Evolutionary conservation across 2,113 vertebrate genomes (phyloP), one percentile per base, ranked within the genome.

Genomic region (Typhlomys cinereus): DNA sequence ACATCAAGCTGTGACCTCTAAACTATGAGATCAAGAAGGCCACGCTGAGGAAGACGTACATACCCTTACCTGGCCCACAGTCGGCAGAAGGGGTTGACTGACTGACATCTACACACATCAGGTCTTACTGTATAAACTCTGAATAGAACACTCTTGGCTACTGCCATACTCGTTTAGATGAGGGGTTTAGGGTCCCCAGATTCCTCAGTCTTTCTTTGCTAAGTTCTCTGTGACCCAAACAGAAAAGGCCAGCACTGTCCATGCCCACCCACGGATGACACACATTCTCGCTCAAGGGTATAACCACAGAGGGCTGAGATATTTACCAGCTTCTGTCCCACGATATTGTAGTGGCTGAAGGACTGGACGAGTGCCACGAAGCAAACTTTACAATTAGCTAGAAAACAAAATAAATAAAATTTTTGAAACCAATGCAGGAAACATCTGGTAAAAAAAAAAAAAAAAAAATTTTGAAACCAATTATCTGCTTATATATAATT

Each of bases 281-380:
- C 54, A 69, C 20, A 21, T 14, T 81, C 59, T 29, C 61, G 29
- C 44, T 41, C 54, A n/a, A 36, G 34, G 21, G 25, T 59, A n/a
- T 34, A n/a, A 36, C 11, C n/a, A 34, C 5, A 1, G 69, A 71
- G 27, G 0, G 2, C 41, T 44, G 12, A 62, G 34, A 41, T 31
- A 98, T 98, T 98, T 95, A 99, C 99, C 98, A 99, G 96, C 92
- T 99, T 99, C 95, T 99, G 99, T 1, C 98, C 98, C 50, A 99
- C 97, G 0, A 98, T 96, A 96, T 46, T 99, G 94, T 99, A 99
- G 96, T 99, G 99, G 92, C 98, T 99, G 98, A 99, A 99, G 48
- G 99, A 99, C 97, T 99, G 99, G 5, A 98, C 96, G 59, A 99
- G 97, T 3, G 98, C 99, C 97, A 99, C 92, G 31, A 99, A 99